Base-by-base conservation (phyloP, 2,888 invertebrate genomes). In the Philopedon plagiatum region DNA sequence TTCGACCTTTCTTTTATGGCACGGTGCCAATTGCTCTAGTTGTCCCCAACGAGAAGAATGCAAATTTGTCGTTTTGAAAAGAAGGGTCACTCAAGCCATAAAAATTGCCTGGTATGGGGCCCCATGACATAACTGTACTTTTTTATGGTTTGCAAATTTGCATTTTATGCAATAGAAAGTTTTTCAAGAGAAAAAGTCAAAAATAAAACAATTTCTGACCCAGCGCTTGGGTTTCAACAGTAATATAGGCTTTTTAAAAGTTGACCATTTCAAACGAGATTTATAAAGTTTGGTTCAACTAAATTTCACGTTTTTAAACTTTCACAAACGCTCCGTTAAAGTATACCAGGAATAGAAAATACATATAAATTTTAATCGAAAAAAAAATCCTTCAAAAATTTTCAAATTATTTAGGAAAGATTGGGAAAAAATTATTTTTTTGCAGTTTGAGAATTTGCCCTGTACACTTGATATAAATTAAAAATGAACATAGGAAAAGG, bases 101-200 rank as follows among this genome's bases (percentile, higher is more conserved):
- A 71, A 63, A 66, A 51, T 46, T 23, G 21, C 19, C 67, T 39
- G 72, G 72, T 62, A 72, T 32, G 46, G 7, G 56, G 54, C 23
- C 11, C 26, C 13, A 57, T 64, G 64, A 51, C 60, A 34, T 65
- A 71, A 65, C 65, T 49, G 64, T 71, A 49, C 57, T 54, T 32
- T 56, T 68, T 68, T 39, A 54, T 51, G 67, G 54, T 26, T 32
- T 49, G 21, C 26, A 46, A 51, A 61, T 61, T 68, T 68, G 37
- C 61, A 68, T 56, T 51, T 41, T 19, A 68, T 56, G 54, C 32
- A 68, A 61, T 23, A 44, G 32, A 65, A 57, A 56, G 49, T 51
- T 63, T 63, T 51, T 11, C 7, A 13, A 19, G 7, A 23, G 18
- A 49, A 61, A 1, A 15, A 21, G 26, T 34, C 37, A 46, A 65